phyloP scores from a whole-genome alignment of 2,888 invertebrate genomes.

The Amitus sp. region DNA sequence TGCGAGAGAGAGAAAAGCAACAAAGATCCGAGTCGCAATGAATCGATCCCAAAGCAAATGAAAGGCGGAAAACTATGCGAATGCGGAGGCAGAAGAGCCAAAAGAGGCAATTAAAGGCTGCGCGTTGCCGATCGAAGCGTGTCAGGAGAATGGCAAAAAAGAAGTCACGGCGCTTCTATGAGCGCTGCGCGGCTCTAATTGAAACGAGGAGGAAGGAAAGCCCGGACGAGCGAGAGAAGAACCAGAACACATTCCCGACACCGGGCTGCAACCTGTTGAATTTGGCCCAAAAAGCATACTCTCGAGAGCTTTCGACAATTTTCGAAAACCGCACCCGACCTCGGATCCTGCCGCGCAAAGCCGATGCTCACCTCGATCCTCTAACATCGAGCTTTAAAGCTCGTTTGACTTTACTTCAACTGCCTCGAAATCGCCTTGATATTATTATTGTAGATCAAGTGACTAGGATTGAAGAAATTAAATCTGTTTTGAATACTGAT shows the following conservation, averaged over 20 bases:
- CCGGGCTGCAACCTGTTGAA: constrained; percentile 53
- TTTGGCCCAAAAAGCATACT: constrained; percentile 30
- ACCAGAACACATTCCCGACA: constrained; percentile 33
- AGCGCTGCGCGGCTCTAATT: constrained; percentile 31
- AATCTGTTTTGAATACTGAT: too few species aligned
- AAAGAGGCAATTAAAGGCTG: constrained; percentile 26
- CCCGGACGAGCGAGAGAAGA: constrained; percentile 24
- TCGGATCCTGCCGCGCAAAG: too few species aligned
- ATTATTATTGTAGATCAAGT: too few species aligned
- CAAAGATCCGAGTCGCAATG: constrained; percentile 7
- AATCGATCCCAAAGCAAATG: neutral
- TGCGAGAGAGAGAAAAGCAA: constrained; percentile 2
- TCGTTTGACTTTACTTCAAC: too few species aligned
- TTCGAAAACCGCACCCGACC: constrained; percentile 2
- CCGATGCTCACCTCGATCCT: too few species aligned
- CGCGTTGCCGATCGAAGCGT: constrained; percentile 37
- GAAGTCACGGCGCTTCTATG: constrained; percentile 28
- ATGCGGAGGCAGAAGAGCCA: constrained; percentile 5
- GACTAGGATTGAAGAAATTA: too few species aligned
- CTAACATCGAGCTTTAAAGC: too few species aligned
- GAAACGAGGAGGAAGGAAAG: constrained; percentile 36
- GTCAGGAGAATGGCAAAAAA: constrained; percentile 39
- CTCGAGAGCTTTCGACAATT: constrained; percentile 16
- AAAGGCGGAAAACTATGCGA: neutral
- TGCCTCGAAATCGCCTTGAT: too few species aligned